A percentile compares a stretch with the other conserved stretches of the same genome.
These are phyloP conservation scores for Elachura formosa DNA, from an alignment of 2,113 vertebrate species.

Conservation along the genomic window DNA sequence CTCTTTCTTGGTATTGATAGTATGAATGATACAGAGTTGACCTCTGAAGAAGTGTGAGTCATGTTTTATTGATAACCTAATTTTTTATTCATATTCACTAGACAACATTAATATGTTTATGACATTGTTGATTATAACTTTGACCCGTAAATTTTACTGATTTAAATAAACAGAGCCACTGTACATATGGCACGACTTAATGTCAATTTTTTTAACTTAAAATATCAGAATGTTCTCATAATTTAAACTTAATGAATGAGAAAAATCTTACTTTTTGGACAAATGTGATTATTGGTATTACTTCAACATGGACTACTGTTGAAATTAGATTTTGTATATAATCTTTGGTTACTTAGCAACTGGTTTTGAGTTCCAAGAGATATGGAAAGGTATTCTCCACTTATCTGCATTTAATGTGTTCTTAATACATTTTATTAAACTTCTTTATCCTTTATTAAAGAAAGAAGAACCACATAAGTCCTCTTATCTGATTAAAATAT, in stretches of 20 bases:
- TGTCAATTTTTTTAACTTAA: not conserved
- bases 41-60: not conserved
- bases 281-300: not conserved
- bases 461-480: not conserved
- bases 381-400: not conserved
- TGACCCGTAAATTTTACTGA: not conserved
- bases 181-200: not conserved
- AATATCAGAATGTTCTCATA: not conserved
- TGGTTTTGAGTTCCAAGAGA: not conserved
- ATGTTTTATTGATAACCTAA: not conserved
- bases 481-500: not conserved
- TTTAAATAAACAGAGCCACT: not conserved
- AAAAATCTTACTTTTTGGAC: not conserved
- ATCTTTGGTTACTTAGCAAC: not conserved
- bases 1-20: not conserved
- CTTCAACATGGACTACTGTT: not conserved
- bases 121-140: not conserved
- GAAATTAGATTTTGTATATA: not conserved
- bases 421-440: not conserved
- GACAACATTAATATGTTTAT: not conserved
- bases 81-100: not conserved
- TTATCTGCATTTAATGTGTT: not conserved
- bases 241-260: not conserved
- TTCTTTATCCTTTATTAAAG: too few species aligned
- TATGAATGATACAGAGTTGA: not conserved